These are phyloP conservation scores for Pseudolycoriella hygida DNA, from an alignment of 2,888 invertebrate species.

Conservation along the genomic window DNA sequence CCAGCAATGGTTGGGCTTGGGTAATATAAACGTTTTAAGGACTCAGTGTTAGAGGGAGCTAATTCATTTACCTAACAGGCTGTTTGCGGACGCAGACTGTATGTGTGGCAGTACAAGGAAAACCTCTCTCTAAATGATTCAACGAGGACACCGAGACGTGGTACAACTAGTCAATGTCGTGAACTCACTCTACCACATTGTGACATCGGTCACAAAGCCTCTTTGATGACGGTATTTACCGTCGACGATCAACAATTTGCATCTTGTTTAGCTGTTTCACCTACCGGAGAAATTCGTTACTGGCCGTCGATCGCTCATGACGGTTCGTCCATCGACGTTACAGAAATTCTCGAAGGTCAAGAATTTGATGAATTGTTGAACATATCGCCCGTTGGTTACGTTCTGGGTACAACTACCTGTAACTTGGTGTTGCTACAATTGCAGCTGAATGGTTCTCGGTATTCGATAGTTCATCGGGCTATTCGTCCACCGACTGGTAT, in stretches of 20 bases:
- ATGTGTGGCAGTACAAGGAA: conserved; percentile 67
- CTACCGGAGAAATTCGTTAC: conserved; percentile 78
- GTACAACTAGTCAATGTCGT: conserved; percentile 44
- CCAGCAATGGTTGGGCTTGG: conserved; percentile 36
- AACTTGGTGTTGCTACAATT: conserved; percentile 59
- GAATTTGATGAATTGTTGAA: conserved; percentile 62
- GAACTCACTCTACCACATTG: conserved; percentile 82
- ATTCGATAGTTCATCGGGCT: conserved; percentile 45
- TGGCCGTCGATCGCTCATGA: conserved; percentile 86
- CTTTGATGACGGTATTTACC: conserved; percentile 58
- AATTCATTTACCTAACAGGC: conserved; percentile 34
- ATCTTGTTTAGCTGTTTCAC: conserved; percentile 80
- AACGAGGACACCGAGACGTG: conserved; percentile 28
- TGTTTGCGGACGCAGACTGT: conserved; percentile 65
- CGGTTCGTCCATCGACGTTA: conserved; percentile 65
- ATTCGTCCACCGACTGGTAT: conserved; percentile 61
- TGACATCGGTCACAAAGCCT: conserved; percentile 78
- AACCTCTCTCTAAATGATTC: conserved; percentile 15
- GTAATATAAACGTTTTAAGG: conserved; percentile 17
- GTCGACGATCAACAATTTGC: conserved; percentile 44
- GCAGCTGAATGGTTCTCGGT: conserved; percentile 42
- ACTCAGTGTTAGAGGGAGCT: background rate
- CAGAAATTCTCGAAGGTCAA: conserved; percentile 72
- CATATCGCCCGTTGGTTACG: conserved; percentile 52
- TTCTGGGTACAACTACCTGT: conserved; percentile 83